phyloP scores from a whole-genome alignment of 2,797 vertebrate genomes.

The Helostoma temminkii region DNA sequence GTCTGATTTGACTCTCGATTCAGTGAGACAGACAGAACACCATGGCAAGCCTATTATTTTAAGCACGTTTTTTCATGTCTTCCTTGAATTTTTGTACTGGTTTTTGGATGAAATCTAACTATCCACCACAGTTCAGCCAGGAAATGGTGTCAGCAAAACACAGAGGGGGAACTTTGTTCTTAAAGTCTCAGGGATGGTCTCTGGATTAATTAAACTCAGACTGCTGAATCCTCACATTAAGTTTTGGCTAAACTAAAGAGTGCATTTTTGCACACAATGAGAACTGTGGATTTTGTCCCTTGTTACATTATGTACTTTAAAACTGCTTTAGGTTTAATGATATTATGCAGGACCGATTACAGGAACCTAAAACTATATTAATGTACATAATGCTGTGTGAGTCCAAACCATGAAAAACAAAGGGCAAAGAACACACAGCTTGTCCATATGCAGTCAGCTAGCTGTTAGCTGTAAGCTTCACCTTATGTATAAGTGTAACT shows the following conservation, averaged over 20 bases:
- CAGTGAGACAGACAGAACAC: not conserved
- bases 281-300: not conserved
- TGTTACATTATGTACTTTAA: not conserved
- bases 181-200: not conserved
- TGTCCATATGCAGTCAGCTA: not conserved
- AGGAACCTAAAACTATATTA: not conserved
- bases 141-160: not conserved
- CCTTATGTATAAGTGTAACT: not conserved
- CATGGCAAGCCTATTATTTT: too few species aligned
- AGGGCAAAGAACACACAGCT: not conserved
- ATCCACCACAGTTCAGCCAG: not conserved
- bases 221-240: constrained; percentile 7
- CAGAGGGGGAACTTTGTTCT: not conserved
- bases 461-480: not conserved
- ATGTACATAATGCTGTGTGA: not conserved
- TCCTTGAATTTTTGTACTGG: not conserved
- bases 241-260: not conserved
- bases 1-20: not conserved
- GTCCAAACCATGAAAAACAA: not conserved
- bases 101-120: not conserved
- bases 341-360: not conserved
- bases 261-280: not conserved
- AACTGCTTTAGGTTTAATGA: not conserved
- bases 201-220: not conserved
- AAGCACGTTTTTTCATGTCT: too few species aligned